Evolutionary conservation across 2,888 invertebrate genomes (phyloP).

Genomic region (Pseudococcus viburni): DNA sequence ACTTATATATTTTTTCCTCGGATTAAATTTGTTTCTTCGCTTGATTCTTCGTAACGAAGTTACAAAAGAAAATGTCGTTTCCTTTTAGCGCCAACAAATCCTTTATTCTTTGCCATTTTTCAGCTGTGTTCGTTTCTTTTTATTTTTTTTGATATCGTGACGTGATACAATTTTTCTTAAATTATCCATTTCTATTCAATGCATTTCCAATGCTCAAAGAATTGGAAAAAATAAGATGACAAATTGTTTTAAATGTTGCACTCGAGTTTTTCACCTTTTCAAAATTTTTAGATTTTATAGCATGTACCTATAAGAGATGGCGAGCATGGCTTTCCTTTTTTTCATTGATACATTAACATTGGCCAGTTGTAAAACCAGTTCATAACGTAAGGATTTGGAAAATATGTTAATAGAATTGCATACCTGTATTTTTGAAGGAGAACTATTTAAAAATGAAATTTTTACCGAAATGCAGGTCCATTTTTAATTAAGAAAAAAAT

Average conservation of each 20-base stretch:
- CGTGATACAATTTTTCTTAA: slow-evolving; percentile 47
- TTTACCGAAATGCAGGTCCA: too few relatives aligned
- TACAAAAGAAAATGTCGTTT: slow-evolving; percentile 62
- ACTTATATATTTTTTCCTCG: slow-evolving; percentile 33
- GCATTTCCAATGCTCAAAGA: slow-evolving; percentile 11
- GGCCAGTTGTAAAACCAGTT: too few relatives aligned
- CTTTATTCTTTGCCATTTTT: slow-evolving; percentile 60
- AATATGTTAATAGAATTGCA: too few relatives aligned
- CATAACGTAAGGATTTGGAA: too few relatives aligned
- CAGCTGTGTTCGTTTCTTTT: not conserved
- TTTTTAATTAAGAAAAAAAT: too few relatives aligned
- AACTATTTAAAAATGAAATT: too few relatives aligned
- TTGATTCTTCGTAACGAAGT: slow-evolving; percentile 55
- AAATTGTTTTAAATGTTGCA: slow-evolving; percentile 4
- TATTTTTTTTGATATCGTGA: slow-evolving; percentile 32
- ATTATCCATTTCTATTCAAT: slow-evolving; percentile 52
- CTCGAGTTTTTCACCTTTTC: not conserved
- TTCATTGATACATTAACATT: too few relatives aligned
- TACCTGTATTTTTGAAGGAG: too few relatives aligned
- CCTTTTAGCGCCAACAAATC: slow-evolving; percentile 26
- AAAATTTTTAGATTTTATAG: not conserved
- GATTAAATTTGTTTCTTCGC: slow-evolving; percentile 64
- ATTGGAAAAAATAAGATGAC: not conserved
- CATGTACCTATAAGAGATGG: too few relatives aligned
- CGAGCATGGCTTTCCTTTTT: too few relatives aligned